A percentile compares a stretch with the other conserved stretches of the same genome.
Conservation (phyloP, 1,140 invertebrate genomes). For the Dolichoris vasculosae region DNA sequence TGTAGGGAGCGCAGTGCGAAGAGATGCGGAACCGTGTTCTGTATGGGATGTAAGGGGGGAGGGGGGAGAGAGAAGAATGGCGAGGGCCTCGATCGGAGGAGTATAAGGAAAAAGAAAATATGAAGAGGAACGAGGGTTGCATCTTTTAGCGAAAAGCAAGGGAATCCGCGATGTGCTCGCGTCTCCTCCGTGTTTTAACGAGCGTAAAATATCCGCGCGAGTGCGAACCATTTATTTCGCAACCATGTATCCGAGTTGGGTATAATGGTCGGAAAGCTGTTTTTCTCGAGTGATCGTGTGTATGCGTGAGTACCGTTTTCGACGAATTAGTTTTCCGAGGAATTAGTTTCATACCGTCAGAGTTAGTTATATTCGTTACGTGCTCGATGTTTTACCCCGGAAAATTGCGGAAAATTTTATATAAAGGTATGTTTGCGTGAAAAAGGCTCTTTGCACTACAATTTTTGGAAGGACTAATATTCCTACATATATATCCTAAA, state of each 20-base stretch:
- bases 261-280: not conserved
- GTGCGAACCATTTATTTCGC: not conserved
- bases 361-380: not conserved
- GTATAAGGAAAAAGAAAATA: not conserved
- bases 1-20: slow-evolving; percentile 48
- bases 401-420: not conserved
- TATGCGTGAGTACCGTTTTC: not conserved
- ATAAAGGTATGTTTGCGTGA: not conserved
- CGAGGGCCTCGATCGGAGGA: not conserved
- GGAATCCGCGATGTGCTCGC: not conserved
- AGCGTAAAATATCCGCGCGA: not conserved
- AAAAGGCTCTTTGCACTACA: not conserved
- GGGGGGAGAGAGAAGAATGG: not conserved
- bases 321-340: no score
- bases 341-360: no score
- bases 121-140: not conserved
- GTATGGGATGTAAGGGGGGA: no score
- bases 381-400: not conserved
- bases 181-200: no score
- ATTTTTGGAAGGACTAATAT: no score
- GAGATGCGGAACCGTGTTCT: no score
- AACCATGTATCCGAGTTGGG: not conserved
- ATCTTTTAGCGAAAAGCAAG: not conserved
- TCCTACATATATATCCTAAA: no score
- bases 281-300: not conserved